phyloP scores from a whole-genome alignment of 2,888 invertebrate species.

The Desoria tigrina region DNA sequence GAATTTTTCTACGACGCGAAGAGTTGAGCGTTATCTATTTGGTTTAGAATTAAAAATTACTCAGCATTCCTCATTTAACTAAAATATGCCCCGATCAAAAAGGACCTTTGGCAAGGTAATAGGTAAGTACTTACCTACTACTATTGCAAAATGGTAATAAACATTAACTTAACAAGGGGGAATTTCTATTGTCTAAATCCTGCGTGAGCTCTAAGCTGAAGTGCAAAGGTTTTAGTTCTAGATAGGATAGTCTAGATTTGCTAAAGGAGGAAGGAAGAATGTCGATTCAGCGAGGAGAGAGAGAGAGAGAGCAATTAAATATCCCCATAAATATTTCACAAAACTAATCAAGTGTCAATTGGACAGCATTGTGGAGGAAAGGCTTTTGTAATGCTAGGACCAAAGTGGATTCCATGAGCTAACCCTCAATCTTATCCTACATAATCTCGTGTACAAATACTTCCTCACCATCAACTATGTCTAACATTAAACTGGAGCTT shows the following conservation, averaged over 20 bases:
- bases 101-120: too few relatives aligned
- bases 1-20: too few relatives aligned
- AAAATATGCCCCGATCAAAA: too few relatives aligned
- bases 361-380: constrained; percentile 25
- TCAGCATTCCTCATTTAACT: too few relatives aligned
- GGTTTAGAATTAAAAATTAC: too few relatives aligned
- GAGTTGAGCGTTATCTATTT: too few relatives aligned
- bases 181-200: too few relatives aligned
- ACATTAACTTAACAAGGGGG: too few relatives aligned
- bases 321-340: constrained; percentile 53
- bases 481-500: not conserved
- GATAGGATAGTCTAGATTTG: not conserved
- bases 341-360: constrained; percentile 54
- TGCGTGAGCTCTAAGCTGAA: not conserved
- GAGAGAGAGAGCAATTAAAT: constrained; percentile 50
- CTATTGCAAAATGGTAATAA: too few relatives aligned
- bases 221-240: not conserved
- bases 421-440: not conserved
- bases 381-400: constrained; percentile 1
- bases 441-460: constrained; percentile 35
- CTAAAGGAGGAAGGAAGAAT: constrained; percentile 25
- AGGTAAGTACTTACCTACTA: too few relatives aligned
- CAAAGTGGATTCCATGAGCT: not conserved
- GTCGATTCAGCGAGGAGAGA: constrained; percentile 32
- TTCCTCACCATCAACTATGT: constrained; percentile 5